Conservation (phyloP, 1,140 invertebrate species). For the Penaeus indicus region DNA sequence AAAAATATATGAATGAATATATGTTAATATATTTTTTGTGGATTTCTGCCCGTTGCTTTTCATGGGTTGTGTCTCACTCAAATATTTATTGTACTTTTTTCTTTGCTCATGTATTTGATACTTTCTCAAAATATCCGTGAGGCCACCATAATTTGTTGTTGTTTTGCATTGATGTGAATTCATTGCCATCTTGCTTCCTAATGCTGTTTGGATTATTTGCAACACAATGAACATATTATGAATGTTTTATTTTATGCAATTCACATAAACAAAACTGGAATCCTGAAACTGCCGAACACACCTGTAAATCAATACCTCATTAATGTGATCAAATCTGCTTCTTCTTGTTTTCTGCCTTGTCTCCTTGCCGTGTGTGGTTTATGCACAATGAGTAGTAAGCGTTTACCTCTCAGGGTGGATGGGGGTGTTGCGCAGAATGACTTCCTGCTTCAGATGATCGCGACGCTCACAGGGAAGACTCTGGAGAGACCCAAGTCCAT, state of each 20-base stretch:
- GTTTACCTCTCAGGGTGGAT: constrained; percentile 79
- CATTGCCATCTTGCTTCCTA: background rate
- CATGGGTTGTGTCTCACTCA: no score
- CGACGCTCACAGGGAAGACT: constrained; percentile 81
- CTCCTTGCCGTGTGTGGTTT: background rate
- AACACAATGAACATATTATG: background rate
- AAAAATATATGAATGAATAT: no score
- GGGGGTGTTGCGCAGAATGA: constrained; percentile 94
- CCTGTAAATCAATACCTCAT: no score
- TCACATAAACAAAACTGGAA: no score
- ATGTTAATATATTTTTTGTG: no score
- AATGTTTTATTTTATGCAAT: no score
- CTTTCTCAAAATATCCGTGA: background rate
- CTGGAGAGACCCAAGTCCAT: constrained; percentile 79
- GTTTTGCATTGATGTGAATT: background rate
- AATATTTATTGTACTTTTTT: background rate
- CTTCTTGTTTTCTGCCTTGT: background rate
- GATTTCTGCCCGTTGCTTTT: no score
- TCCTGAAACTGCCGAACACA: no score
- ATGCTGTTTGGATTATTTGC: background rate
- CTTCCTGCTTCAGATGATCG: constrained; percentile 88
- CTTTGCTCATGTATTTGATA: background rate
- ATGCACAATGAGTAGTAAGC: constrained; percentile 67
- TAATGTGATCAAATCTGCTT: background rate
- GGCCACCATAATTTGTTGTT: background rate